Evolutionary conservation across 2,113 vertebrate genomes (phyloP).

Genomic region (Melanocharis versteri): DNA sequence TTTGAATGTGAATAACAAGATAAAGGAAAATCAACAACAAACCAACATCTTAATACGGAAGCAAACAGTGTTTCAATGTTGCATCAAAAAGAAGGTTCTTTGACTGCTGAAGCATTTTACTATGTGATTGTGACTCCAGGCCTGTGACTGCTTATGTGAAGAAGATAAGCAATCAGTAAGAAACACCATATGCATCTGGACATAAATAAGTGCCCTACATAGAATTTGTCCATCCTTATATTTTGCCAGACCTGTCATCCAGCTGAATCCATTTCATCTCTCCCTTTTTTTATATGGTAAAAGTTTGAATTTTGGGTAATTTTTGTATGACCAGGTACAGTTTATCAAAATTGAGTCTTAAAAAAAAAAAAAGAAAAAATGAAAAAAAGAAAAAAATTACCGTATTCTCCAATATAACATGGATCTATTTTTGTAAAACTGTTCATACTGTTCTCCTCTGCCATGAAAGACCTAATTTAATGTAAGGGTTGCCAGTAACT

Average conservation of each 20-base stretch:
- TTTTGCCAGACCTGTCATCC: conserved; percentile 75
- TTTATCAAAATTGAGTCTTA: conserved; percentile 75
- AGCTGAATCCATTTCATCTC: conserved; percentile 74
- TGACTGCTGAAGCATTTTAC: conserved; percentile 69
- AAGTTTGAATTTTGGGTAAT: conserved; percentile 76
- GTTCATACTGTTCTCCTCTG: conserved; percentile 77
- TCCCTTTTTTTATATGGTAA: conserved; percentile 78
- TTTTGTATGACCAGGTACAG: conserved; percentile 81
- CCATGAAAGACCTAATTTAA: conserved; percentile 70
- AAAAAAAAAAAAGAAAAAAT: conserved; percentile 34
- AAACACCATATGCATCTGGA: conserved; percentile 70
- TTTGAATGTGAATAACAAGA: conserved; percentile 68
- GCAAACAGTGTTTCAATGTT: conserved; percentile 57
- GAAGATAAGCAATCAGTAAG: conserved; percentile 65
- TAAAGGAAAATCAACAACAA: conserved; percentile 65
- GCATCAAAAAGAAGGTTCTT: conserved; percentile 65
- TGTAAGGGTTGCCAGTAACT: conserved; percentile 75
- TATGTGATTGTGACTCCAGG: conserved; percentile 69
- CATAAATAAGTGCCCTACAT: conserved; percentile 73
- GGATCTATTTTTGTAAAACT: conserved; percentile 81
- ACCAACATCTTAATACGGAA: conserved; percentile 61
- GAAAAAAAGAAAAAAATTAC: conserved; percentile 33
- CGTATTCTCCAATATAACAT: conserved; percentile 74
- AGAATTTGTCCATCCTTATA: conserved; percentile 72
- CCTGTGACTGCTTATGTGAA: conserved; percentile 68